Evolutionary conservation across 2,797 vertebrate genomes (phyloP).

Genomic region (Dipus sagitta): DNA sequence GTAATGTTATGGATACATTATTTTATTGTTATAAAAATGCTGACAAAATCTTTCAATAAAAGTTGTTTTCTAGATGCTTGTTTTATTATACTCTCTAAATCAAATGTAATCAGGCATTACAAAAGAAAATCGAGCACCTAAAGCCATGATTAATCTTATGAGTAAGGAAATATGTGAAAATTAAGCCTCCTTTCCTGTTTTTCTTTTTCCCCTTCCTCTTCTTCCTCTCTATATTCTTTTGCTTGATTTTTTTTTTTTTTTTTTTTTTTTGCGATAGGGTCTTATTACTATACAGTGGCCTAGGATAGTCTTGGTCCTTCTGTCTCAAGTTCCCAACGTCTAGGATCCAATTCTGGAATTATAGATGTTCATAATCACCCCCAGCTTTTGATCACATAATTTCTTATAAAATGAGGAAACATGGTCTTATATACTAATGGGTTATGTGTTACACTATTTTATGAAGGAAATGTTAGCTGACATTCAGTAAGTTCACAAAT

Average conservation of each 20-base stretch:
- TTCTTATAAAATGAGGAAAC: slow-evolving; percentile 43
- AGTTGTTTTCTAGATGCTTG: slow-evolving; percentile 29
- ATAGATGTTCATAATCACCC: background rate
- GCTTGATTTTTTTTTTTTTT: background rate
- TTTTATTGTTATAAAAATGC: slow-evolving; percentile 50
- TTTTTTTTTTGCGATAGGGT: background rate
- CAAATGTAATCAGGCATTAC: slow-evolving; percentile 13
- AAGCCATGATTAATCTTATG: slow-evolving; percentile 28
- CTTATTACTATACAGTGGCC: background rate
- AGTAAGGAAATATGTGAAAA: background rate
- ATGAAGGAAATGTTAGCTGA: slow-evolving; percentile 31
- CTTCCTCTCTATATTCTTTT: background rate
- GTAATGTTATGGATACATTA: slow-evolving; percentile 85
- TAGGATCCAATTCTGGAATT: background rate
- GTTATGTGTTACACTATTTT: background rate
- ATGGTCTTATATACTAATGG: slow-evolving; percentile 5
- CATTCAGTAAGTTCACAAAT: slow-evolving; percentile 42
- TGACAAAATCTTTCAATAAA: background rate
- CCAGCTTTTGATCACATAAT: background rate
- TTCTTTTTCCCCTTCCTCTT: background rate
- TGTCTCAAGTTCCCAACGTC: background rate
- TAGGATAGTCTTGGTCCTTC: background rate
- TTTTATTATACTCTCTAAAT: slow-evolving; percentile 38
- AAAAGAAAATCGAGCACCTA: slow-evolving; percentile 22
- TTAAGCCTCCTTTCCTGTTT: background rate